Conservation (phyloP, 2,888 invertebrate genomes). For the Ferdinandea cuprea region DNA sequence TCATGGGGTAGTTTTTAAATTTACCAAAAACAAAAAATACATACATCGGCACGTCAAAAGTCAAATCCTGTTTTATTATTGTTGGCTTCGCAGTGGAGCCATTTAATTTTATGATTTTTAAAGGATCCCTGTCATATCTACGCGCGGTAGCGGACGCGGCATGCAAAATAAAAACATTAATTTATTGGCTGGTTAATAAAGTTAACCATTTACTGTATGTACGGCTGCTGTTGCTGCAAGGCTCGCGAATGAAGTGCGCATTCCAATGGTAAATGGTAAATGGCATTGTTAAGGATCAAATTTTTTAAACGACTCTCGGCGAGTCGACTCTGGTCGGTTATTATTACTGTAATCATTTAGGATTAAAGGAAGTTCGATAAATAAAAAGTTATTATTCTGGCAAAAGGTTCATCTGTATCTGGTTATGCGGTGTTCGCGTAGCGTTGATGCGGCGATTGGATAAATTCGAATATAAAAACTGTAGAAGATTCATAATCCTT, state of each 20-base stretch:
- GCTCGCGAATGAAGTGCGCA: conserved; percentile 8
- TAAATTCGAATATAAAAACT: conserved; percentile 72
- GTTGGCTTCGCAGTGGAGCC: conserved; percentile 26
- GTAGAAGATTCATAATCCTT: conserved; percentile 54
- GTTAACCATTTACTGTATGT: conserved; percentile 66
- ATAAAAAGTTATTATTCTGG: conserved; percentile 72
- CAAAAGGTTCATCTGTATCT: conserved; percentile 28
- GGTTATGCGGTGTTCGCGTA: conserved; percentile 38
- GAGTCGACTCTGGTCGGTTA: conserved; percentile 68
- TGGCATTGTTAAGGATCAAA: conserved; percentile 60
- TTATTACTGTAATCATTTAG: conserved; percentile 73
- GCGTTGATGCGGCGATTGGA: conserved; percentile 45
- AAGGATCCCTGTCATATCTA: conserved; percentile 64
- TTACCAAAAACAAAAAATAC: background rate
- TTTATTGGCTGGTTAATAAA: conserved; percentile 70
- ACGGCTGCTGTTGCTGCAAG: no score
- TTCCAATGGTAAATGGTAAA: conserved; percentile 19
- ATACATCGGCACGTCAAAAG: conserved; percentile 56
- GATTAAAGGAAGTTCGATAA: conserved; percentile 74
- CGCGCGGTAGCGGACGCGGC: background rate
- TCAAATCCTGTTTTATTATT: conserved; percentile 69
- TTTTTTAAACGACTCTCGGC: conserved; percentile 63
- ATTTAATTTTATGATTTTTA: conserved; percentile 74
- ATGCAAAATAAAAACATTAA: conserved; percentile 41
- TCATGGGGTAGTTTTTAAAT: conserved; percentile 26